phyloP scores from a whole-genome alignment of 2,113 vertebrate genomes.

The Anhinga anhinga region DNA sequence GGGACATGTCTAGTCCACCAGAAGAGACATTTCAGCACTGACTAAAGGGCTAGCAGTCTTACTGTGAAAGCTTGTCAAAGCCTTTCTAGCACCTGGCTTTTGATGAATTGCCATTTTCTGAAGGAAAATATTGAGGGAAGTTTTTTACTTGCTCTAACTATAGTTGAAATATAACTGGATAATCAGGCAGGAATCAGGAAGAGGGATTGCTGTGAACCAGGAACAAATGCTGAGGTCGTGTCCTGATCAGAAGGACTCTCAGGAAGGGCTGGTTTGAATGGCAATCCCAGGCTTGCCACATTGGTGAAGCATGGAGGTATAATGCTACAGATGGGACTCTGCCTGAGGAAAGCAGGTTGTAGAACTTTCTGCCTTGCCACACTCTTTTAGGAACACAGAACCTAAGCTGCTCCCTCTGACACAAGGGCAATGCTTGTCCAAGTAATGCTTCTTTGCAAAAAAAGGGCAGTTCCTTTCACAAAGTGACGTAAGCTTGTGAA shows the following conservation, averaged over 20 bases:
- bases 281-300: not conserved
- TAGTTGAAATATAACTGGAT: not conserved
- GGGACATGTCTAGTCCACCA: not conserved
- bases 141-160: not conserved
- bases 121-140: not conserved
- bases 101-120: not conserved
- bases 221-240: not conserved
- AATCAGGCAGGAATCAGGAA: not conserved
- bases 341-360: not conserved
- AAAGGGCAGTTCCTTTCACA: not conserved
- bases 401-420: not conserved
- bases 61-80: not conserved
- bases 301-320: not conserved
- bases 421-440: not conserved
- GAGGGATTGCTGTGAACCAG: not conserved
- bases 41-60: not conserved
- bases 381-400: not conserved
- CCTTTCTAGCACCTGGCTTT: accelerated
- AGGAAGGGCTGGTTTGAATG: not conserved
- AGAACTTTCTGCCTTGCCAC: not conserved
- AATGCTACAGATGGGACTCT: not conserved
- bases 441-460: not conserved
- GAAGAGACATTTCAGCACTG: not conserved
- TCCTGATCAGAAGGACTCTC: not conserved
- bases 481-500: not conserved